A percentile compares a stretch with the other conserved stretches of the same genome.
Evolutionary conservation across 2,888 invertebrate species (phyloP).

Genomic region (Acleris sparsana): DNA sequence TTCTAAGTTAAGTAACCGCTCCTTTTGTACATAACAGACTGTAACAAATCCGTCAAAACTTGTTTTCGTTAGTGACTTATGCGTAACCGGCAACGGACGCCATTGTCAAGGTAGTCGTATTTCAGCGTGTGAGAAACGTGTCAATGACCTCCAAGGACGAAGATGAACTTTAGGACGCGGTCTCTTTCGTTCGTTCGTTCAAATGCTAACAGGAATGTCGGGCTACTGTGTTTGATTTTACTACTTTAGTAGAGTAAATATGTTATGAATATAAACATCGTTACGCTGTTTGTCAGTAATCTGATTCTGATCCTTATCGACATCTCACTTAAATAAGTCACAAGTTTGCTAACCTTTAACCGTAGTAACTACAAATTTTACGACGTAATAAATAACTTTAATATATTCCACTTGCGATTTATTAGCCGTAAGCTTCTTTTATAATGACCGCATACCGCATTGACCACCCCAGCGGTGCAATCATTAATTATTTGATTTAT

Average conservation of each 20-base stretch:
- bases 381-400: constrained; percentile 1
- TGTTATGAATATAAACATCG: neutral
- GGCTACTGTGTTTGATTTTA: constrained; percentile 1
- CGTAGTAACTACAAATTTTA: neutral
- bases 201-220: constrained; percentile 19
- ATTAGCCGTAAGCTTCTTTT: constrained; percentile 15
- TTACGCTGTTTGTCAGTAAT: no score
- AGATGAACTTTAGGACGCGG: constrained; percentile 8
- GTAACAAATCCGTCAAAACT: constrained; percentile 31
- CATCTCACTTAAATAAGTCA: neutral
- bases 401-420: constrained; percentile 7
- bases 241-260: neutral
- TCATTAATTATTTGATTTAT: neutral
- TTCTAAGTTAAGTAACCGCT: constrained; percentile 12
- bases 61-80: constrained; percentile 19
- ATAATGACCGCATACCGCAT: constrained; percentile 5
- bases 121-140: constrained; percentile 19
- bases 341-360: neutral
- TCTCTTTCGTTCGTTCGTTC: constrained; percentile 14
- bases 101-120: constrained; percentile 30
- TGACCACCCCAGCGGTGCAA: neutral
- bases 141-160: constrained; percentile 35
- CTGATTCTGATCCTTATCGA: neutral
- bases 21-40: constrained; percentile 14
- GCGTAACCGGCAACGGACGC: constrained; percentile 18